A percentile compares a stretch with the other conserved stretches of the same genome.
Conservation (phyloP, 2,888 invertebrate species). For the Trachelus troglodyta region DNA sequence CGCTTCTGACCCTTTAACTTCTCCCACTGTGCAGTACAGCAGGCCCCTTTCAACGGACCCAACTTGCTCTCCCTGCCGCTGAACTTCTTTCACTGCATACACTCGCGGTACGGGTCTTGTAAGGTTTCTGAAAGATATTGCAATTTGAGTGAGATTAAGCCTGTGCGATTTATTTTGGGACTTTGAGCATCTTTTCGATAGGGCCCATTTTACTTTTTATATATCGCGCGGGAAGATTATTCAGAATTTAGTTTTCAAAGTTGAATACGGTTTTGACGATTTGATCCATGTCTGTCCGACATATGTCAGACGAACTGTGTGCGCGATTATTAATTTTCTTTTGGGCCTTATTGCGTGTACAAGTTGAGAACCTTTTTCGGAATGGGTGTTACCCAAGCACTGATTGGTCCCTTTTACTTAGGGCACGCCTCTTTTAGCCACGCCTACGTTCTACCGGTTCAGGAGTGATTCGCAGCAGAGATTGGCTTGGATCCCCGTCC, state of each 20-base stretch:
- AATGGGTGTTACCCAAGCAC: neutral
- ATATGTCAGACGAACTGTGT: neutral
- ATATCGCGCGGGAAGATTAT: neutral
- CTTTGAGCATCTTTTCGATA: neutral
- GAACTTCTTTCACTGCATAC: neutral
- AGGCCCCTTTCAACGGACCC: neutral
- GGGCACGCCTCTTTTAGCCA: neutral
- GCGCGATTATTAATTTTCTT: neutral
- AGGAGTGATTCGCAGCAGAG: neutral
- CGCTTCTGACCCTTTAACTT: slow-evolving; percentile 52
- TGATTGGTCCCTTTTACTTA: neutral
- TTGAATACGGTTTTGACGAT: neutral
- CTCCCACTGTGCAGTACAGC: slow-evolving; percentile 23
- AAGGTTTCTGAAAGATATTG: neutral
- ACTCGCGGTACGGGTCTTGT: neutral
- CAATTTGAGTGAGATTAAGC: neutral
- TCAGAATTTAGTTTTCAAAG: neutral
- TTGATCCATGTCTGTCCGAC: neutral
- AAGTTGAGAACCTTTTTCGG: neutral
- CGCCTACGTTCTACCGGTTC: neutral
- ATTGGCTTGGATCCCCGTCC: neutral
- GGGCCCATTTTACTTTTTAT: neutral
- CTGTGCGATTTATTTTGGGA: neutral
- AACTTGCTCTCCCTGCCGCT: neutral
- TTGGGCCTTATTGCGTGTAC: neutral